A percentile compares a stretch with the other conserved stretches of the same genome.
phyloP scores from a whole-genome alignment of 1,140 invertebrate species.

The Drosophila mayri region DNA sequence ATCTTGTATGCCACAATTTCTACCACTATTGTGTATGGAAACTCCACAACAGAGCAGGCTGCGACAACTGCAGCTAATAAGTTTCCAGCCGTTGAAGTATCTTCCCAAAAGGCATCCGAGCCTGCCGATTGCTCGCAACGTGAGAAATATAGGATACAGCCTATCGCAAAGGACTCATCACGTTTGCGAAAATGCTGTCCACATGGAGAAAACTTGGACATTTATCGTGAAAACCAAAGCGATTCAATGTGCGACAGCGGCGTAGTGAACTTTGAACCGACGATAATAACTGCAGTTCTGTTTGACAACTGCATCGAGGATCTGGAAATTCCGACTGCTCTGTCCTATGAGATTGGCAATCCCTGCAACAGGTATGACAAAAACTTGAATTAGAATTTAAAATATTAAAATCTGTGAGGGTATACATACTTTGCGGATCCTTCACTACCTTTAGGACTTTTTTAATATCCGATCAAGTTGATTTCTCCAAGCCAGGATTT shows the following conservation, averaged over 20 bases:
- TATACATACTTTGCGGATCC: not conserved
- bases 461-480: not conserved
- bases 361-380: constrained; percentile 75
- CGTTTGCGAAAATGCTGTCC: constrained; percentile 77
- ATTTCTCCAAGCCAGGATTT: not conserved
- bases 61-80: not conserved
- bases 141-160: constrained; percentile 62
- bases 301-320: constrained; percentile 83
- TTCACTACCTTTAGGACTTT: not conserved
- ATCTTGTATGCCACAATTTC: not conserved
- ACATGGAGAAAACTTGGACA: constrained; percentile 72
- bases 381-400: not conserved
- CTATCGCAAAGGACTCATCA: constrained; percentile 40
- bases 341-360: constrained; percentile 75
- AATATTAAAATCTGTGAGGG: not conserved
- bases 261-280: constrained; percentile 59
- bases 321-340: constrained; percentile 55
- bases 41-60: not conserved
- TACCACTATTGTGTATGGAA: not conserved
- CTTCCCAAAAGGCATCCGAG: constrained; percentile 2
- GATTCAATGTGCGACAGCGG: constrained; percentile 70
- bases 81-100: not conserved
- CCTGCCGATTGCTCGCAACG: constrained; percentile 77
- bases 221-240: constrained; percentile 73
- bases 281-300: constrained; percentile 67